Evolutionary conservation across 1,140 invertebrate species (phyloP).

Genomic region (Calliopsis andreniformis): DNA sequence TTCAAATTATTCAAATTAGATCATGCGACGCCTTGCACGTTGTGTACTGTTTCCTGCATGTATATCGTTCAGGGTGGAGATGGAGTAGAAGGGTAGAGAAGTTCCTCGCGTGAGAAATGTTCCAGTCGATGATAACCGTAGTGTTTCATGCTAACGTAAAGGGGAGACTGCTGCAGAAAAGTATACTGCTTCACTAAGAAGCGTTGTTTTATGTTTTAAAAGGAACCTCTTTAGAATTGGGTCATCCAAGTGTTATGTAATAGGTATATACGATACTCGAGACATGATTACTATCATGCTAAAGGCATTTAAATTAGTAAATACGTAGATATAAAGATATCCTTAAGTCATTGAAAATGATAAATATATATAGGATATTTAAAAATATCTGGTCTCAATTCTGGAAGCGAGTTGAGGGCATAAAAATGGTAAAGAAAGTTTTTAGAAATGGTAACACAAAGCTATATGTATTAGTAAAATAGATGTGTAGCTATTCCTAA

Average conservation of each 20-base stretch:
- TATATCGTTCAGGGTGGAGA: neutral
- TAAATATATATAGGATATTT: no score
- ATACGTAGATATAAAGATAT: no score
- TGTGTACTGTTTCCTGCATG: neutral
- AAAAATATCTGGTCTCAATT: no score
- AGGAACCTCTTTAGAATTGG: constrained; percentile 9
- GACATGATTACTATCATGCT: no score
- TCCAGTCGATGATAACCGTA: constrained; percentile 19
- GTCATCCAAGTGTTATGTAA: constrained; percentile 1
- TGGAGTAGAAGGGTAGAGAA: no score
- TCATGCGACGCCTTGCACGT: constrained; percentile 27
- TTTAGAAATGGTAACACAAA: no score
- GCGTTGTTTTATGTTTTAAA: constrained; percentile 2
- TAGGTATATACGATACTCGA: neutral
- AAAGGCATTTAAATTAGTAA: no score
- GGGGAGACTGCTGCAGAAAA: constrained; percentile 4
- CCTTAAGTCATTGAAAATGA: no score
- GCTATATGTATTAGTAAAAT: no score
- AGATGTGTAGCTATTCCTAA: no score
- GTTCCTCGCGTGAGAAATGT: constrained; percentile 40
- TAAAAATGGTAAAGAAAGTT: no score
- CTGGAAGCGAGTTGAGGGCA: no score
- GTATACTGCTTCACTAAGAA: neutral
- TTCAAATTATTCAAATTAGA: constrained; percentile 43
- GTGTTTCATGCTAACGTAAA: constrained; percentile 8